These are phyloP conservation scores for Heliocidaris erythrogramma DNA, from an alignment of 35 echinoderm and acorn worm species.

Conservation along the genomic window DNA sequence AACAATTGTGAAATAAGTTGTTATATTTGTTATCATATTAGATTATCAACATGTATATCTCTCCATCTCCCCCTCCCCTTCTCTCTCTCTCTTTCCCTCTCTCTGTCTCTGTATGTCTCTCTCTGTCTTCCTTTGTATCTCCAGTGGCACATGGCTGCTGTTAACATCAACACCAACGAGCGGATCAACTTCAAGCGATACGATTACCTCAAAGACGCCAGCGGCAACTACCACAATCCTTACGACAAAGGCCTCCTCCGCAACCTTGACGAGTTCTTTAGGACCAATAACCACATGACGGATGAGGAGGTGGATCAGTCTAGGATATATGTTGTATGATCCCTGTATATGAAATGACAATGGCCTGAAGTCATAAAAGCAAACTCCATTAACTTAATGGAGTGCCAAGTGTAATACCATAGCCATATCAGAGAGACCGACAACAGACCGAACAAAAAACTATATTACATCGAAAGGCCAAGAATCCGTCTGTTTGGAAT, in stretches of 20 bases:
- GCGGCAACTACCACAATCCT: constrained; percentile 89
- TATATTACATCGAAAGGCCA: too few relatives aligned
- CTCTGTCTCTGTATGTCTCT: neutral
- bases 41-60: neutral
- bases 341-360: neutral
- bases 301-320: constrained; percentile 87
- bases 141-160: constrained; percentile 90
- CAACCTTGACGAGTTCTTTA: constrained; percentile 92
- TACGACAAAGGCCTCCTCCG: constrained; percentile 73
- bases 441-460: too few relatives aligned
- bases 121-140: neutral
- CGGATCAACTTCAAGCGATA: constrained; percentile 89
- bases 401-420: too few relatives aligned
- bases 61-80: neutral
- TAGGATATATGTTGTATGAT: constrained; percentile 79
- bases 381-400: too few relatives aligned
- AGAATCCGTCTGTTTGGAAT: too few relatives aligned
- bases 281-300: constrained; percentile 54
- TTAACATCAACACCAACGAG: constrained; percentile 94
- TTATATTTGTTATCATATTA: too few relatives aligned
- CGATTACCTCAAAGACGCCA: constrained; percentile 83
- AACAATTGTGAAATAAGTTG: too few relatives aligned
- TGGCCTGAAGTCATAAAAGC: too few relatives aligned
- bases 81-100: neutral
- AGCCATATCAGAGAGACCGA: too few relatives aligned